These are phyloP conservation scores for Syrphus vitripennis DNA, from an alignment of 2,888 invertebrate genomes.

Conservation along the genomic window DNA sequence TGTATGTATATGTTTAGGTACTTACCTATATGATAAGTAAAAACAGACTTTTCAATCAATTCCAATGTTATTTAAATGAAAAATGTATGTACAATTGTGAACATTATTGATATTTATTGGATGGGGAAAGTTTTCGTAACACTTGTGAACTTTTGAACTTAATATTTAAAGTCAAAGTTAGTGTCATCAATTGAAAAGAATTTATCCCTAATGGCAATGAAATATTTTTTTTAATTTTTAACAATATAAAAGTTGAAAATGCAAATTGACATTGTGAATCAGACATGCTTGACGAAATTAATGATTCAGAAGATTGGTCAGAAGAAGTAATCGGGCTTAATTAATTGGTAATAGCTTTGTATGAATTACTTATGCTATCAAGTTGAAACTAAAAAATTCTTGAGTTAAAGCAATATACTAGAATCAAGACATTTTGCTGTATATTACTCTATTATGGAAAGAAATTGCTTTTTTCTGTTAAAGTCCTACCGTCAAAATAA, in stretches of 20 bases:
- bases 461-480: too few species aligned
- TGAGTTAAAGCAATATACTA: too few species aligned
- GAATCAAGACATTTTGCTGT: too few species aligned
- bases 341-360: too few species aligned
- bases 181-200: slow-evolving; percentile 32
- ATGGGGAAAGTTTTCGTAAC: background rate
- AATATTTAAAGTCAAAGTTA: slow-evolving; percentile 39
- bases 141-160: slow-evolving; percentile 36
- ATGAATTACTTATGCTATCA: too few species aligned
- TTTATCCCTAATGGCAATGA: background rate
- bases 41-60: background rate
- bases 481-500: too few species aligned
- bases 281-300: background rate
- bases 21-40: background rate
- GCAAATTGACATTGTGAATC: background rate
- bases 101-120: background rate
- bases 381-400: too few species aligned
- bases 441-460: too few species aligned
- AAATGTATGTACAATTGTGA: background rate
- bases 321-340: too few species aligned
- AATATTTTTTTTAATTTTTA: background rate
- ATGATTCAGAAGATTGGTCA: background rate
- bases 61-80: background rate
- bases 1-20: background rate
- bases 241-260: too few species aligned